Percentiles rank a stretch among this genome's conserved stretches.
phyloP scores from a whole-genome alignment of 2,797 vertebrate species.

The Acanthornis magna region DNA sequence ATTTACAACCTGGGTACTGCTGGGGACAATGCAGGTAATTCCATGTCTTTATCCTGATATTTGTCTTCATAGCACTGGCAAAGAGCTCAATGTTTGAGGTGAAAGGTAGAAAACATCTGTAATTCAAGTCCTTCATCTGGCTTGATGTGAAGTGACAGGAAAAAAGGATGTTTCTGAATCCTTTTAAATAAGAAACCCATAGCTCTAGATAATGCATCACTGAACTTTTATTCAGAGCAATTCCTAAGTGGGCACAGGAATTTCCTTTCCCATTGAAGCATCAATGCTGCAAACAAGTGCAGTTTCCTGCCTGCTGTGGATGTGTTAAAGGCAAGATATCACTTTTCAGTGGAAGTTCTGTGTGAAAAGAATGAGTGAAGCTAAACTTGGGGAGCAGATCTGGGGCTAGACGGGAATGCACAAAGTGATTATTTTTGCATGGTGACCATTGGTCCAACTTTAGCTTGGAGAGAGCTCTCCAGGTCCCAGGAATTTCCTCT shows the following conservation, averaged over 20 bases:
- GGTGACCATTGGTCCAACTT: neutral
- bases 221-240: neutral
- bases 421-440: neutral
- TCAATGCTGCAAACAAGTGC: neutral
- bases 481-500: neutral
- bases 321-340: neutral
- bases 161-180: neutral
- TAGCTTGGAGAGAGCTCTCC: neutral
- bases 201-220: too few species aligned
- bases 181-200: neutral
- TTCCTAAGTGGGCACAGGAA: neutral
- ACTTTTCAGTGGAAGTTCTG: neutral
- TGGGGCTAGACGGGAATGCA: neutral
- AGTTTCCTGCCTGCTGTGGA: neutral
- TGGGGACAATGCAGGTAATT: neutral
- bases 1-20: neutral
- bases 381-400: neutral
- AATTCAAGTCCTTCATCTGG: neutral
- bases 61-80: neutral
- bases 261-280: neutral
- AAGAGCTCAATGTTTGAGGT: neutral
- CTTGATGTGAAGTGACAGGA: neutral
- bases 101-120: neutral
- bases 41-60: neutral
- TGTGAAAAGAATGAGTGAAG: neutral